A percentile compares a stretch with the other conserved stretches of the same genome.
These are phyloP conservation scores for Zelostemma sp. DNA, from an alignment of 1,140 invertebrate species.

Conservation along the genomic window DNA sequence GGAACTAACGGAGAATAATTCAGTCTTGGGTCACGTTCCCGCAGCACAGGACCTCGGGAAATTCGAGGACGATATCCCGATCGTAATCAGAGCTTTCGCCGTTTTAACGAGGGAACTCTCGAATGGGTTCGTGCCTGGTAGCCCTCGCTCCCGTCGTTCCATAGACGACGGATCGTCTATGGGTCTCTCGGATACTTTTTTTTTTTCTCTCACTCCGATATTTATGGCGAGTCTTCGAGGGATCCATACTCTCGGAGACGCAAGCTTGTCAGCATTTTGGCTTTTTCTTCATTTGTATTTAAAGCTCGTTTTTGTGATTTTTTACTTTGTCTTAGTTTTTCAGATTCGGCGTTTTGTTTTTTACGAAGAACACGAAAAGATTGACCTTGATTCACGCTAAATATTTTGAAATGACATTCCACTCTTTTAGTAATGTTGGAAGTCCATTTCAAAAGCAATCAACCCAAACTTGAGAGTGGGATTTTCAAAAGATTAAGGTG, in stretches of 20 bases:
- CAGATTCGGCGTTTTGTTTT: too few species aligned
- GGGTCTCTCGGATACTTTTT: slow-evolving; percentile 27
- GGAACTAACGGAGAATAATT: slow-evolving; percentile 5
- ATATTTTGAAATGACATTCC: too few species aligned
- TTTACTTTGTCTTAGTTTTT: too few species aligned
- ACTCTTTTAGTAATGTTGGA: too few species aligned
- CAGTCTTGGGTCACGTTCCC: slow-evolving; percentile 12
- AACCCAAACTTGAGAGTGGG: too few species aligned
- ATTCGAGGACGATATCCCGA: slow-evolving; percentile 47
- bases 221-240: slow-evolving; percentile 65
- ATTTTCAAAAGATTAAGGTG: too few species aligned
- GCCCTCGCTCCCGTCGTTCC: slow-evolving; percentile 24
- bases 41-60: too few species aligned
- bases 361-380: too few species aligned
- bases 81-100: slow-evolving; percentile 48
- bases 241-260: slow-evolving; percentile 51
- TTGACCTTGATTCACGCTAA: too few species aligned
- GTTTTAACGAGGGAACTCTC: slow-evolving; percentile 45
- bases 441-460: too few species aligned
- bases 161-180: slow-evolving; percentile 43
- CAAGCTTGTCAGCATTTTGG: slow-evolving; percentile 60
- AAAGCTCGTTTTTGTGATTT: too few species aligned
- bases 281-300: too few species aligned
- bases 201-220: slow-evolving; percentile 50
- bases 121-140: slow-evolving; percentile 41